Percentiles rank a stretch among this genome's conserved stretches.
Conservation (phyloP, 2,113 vertebrate genomes). For the Chaenocephalus aceratus region DNA sequence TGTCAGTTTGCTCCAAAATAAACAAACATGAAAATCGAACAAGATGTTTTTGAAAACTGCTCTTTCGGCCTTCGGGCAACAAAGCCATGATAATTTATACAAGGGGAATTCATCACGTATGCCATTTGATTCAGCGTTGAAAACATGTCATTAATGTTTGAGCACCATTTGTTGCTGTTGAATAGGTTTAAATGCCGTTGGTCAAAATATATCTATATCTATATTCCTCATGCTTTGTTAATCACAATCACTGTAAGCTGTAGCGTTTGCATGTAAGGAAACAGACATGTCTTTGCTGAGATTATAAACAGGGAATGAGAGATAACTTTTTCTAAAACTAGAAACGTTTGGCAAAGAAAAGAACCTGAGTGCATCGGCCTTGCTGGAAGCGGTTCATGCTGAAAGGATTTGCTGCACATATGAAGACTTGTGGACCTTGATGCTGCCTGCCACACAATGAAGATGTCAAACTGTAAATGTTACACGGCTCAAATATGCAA, state of each 20-base stretch:
- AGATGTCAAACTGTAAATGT: neutral
- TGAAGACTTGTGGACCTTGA: neutral
- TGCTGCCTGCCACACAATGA: neutral
- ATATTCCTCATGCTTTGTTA: constrained; percentile 9
- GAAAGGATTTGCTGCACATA: constrained; percentile 11
- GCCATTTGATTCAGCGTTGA: neutral
- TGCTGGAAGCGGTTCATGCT: neutral
- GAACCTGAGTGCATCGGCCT: neutral
- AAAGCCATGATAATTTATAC: constrained; percentile 4
- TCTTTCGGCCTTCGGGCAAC: constrained; percentile 31
- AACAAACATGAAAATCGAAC: constrained; percentile 26
- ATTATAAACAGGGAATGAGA: constrained; percentile 9
- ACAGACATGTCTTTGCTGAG: neutral
- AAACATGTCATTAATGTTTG: constrained; percentile 26
- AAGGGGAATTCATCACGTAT: constrained; percentile 23
- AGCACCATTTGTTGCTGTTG: constrained; percentile 41
- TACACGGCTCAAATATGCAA: neutral
- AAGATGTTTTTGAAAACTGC: constrained; percentile 31
- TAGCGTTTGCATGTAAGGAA: constrained; percentile 10
- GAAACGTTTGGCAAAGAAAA: neutral
- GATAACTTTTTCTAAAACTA: neutral
- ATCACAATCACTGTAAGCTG: neutral
- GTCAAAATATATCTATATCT: constrained; percentile 1
- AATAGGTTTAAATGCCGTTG: constrained; percentile 13
- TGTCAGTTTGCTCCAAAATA: constrained; percentile 53